These are phyloP conservation scores for Phaonia tiefii DNA, from an alignment of 2,888 invertebrate genomes.

Conservation along the genomic window DNA sequence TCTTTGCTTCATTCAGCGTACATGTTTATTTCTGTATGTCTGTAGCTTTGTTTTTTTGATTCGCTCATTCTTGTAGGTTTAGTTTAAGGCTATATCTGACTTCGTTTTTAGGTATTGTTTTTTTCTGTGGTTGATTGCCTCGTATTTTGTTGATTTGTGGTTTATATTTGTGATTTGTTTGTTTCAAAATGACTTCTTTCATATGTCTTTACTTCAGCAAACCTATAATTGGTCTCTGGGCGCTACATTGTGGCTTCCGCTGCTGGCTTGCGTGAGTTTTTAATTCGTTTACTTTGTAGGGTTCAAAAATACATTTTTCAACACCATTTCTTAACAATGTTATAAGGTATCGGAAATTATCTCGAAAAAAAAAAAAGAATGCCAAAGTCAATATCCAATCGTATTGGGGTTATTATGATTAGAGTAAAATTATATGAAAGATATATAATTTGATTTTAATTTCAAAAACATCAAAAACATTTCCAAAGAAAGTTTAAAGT, in stretches of 20 bases:
- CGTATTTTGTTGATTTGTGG: background rate
- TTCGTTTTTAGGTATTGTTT: too few relatives aligned
- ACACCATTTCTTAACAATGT: background rate
- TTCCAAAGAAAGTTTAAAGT: constrained; percentile 39
- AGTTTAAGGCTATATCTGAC: background rate
- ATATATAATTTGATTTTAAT: constrained; percentile 43
- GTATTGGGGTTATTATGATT: constrained; percentile 28
- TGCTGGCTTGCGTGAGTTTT: constrained; percentile 53
- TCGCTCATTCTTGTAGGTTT: background rate
- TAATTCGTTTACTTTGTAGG: constrained; percentile 20
- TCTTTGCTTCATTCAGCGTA: background rate
- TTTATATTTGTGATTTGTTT: background rate
- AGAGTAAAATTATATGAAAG: constrained; percentile 55
- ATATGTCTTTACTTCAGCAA: too few relatives aligned
- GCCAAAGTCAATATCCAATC: constrained; percentile 8
- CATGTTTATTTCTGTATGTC: background rate
- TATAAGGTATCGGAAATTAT: background rate
- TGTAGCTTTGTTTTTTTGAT: background rate
- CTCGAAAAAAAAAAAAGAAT: too few relatives aligned
- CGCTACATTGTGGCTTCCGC: constrained; percentile 57
- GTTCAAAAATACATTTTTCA: background rate
- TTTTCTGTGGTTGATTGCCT: background rate
- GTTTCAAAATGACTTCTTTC: background rate
- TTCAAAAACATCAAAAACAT: constrained; percentile 28
- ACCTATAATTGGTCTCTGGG: constrained; percentile 65